Conservation (phyloP, 2,797 vertebrate species). For the Takifugu rubripes region DNA sequence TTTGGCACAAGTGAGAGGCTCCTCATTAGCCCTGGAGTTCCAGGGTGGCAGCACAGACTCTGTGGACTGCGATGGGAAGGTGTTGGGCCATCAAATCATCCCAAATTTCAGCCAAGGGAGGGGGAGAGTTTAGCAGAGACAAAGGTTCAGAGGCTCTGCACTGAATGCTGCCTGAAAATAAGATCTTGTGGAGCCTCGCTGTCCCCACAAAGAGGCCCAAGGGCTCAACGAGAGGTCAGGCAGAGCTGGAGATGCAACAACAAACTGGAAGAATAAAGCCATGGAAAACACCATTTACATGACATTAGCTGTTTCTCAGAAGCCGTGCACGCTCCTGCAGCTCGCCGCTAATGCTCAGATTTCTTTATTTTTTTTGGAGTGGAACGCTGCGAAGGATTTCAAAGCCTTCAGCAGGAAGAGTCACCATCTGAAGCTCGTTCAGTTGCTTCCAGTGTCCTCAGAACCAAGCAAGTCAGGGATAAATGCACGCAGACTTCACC, state of each 20-base stretch:
- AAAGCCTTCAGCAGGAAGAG: background rate
- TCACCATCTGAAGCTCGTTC: background rate
- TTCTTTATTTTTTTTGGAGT: constrained; percentile 9
- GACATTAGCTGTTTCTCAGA: constrained; percentile 21
- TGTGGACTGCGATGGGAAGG: constrained; percentile 35
- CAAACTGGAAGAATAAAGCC: constrained; percentile 40
- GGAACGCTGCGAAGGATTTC: background rate
- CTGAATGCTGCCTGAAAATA: constrained; percentile 46
- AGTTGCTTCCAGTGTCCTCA: background rate
- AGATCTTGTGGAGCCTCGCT: constrained; percentile 41
- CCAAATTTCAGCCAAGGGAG: constrained; percentile 39
- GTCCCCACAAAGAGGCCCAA: constrained; percentile 45
- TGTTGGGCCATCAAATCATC: constrained; percentile 37
- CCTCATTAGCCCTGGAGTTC: constrained; percentile 8
- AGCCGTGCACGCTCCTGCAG: constrained; percentile 1
- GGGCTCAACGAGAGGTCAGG: constrained; percentile 11
- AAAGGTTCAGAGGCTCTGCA: constrained; percentile 54
- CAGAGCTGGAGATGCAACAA: constrained; percentile 7
- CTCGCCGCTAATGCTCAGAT: constrained; percentile 15
- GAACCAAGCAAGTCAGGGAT: background rate
- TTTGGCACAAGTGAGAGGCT: constrained; percentile 12
- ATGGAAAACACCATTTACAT: constrained; percentile 34
- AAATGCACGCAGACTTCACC: background rate
- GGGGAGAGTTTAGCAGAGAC: constrained; percentile 21
- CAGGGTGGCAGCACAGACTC: constrained; percentile 35